Conservation (phyloP, 2,888 invertebrate species). For the Nezara viridula region DNA sequence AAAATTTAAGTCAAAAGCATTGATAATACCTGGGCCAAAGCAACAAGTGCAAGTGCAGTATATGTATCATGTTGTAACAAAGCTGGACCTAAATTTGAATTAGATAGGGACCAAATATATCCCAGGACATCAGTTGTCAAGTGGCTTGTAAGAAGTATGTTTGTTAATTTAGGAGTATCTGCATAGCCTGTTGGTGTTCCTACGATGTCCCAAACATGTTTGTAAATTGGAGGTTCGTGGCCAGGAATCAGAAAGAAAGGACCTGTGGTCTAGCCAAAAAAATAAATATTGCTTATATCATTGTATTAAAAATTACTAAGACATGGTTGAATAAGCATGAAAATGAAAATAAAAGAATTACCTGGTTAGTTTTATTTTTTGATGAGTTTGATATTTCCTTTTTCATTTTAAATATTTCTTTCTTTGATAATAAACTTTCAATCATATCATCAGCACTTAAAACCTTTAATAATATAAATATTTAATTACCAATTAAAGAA, state of each 20-base stretch:
- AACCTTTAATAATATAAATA: slow-evolving; percentile 62
- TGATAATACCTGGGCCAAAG: slow-evolving; percentile 70
- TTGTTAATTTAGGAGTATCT: slow-evolving; percentile 66
- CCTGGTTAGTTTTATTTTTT: slow-evolving; percentile 26
- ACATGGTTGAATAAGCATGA: neutral
- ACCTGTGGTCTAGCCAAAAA: neutral
- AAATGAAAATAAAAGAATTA: neutral
- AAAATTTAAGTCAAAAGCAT: slow-evolving; percentile 65
- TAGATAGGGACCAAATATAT: slow-evolving; percentile 71
- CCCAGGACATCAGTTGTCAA: slow-evolving; percentile 71
- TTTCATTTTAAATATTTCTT: slow-evolving; percentile 65
- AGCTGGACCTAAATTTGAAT: slow-evolving; percentile 70
- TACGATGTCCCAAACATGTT: slow-evolving; percentile 70
- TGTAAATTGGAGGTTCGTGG: slow-evolving; percentile 69
- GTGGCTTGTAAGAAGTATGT: slow-evolving; percentile 71
- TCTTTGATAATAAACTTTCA: slow-evolving; percentile 66
- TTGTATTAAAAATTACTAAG: neutral
- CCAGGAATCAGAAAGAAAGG: slow-evolving; percentile 69
- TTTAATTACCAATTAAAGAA: neutral
- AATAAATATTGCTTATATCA: neutral
- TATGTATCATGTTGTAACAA: slow-evolving; percentile 71
- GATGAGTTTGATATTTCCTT: slow-evolving; percentile 43
- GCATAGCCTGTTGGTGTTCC: slow-evolving; percentile 67
- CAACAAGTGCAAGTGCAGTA: slow-evolving; percentile 70
- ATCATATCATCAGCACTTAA: slow-evolving; percentile 67